phyloP scores from a whole-genome alignment of 2,888 invertebrate genomes.

The Eupithecia insigniata region DNA sequence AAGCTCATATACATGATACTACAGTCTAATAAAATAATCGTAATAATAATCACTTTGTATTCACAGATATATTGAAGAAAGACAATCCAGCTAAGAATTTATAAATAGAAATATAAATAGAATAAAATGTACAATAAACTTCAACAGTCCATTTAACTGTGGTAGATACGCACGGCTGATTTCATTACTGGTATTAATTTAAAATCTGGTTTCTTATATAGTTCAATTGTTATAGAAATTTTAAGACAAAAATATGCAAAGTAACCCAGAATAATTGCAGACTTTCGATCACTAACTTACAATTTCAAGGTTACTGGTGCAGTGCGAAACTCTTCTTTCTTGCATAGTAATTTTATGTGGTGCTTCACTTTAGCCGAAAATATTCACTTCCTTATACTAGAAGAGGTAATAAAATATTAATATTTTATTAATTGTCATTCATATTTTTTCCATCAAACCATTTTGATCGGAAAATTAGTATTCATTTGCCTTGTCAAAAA shows the following conservation, averaged over 20 bases:
- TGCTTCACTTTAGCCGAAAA: not conserved
- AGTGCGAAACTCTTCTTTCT: slow-evolving; percentile 17
- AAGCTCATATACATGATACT: not conserved
- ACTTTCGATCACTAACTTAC: slow-evolving; percentile 24
- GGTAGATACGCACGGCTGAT: slow-evolving; percentile 55
- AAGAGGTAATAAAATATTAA: not conserved
- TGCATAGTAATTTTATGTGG: not conserved
- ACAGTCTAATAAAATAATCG: not conserved
- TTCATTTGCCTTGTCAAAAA: not conserved
- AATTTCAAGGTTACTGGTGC: slow-evolving; percentile 28
- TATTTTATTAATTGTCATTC: not conserved
- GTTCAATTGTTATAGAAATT: slow-evolving; percentile 17
- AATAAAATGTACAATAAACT: slow-evolving; percentile 41
- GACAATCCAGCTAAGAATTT: not conserved
- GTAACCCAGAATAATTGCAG: slow-evolving; percentile 4
- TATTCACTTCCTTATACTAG: not conserved
- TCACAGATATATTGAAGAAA: not conserved
- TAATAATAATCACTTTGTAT: not conserved
- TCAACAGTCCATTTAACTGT: slow-evolving; percentile 56
- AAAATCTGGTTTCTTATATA: slow-evolving; percentile 19
- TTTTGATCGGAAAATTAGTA: not conserved
- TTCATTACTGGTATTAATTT: slow-evolving; percentile 61
- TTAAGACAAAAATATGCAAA: slow-evolving; percentile 17
- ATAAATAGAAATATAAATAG: not conserved
- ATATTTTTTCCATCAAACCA: not conserved